Conservation (phyloP, 2,888 invertebrate species). For the Napeogenes inachia region DNA sequence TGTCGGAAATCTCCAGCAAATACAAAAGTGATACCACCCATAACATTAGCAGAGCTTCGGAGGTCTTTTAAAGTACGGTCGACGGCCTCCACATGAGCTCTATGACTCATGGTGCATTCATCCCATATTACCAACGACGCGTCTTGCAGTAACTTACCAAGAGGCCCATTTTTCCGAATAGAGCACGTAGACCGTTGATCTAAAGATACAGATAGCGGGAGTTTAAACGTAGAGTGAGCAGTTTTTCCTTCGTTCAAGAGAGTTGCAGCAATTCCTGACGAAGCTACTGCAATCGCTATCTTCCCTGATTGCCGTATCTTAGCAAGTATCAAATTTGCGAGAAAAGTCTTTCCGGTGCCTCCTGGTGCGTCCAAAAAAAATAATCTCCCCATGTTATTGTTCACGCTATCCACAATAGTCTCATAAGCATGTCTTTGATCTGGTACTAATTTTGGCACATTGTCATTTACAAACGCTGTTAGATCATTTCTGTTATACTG, state of each 20-base stretch:
- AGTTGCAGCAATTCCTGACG: too few relatives aligned
- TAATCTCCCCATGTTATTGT: constrained; percentile 7
- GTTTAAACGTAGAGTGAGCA: constrained; percentile 16
- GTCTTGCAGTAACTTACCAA: constrained; percentile 40
- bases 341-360: constrained; percentile 24
- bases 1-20: too few relatives aligned
- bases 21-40: constrained; percentile 29
- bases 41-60: constrained; percentile 1
- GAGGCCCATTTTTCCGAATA: constrained; percentile 34
- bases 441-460: constrained; percentile 27
- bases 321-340: constrained; percentile 19
- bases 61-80: not conserved
- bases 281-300: too few relatives aligned
- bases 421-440: constrained; percentile 30
- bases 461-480: constrained; percentile 18
- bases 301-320: constrained; percentile 15
- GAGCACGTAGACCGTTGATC: constrained; percentile 25
- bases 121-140: constrained; percentile 14
- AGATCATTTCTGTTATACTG: constrained; percentile 28
- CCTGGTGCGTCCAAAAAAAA: constrained; percentile 17
- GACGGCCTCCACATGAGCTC: constrained; percentile 16
- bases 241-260: not conserved
- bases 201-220: constrained; percentile 13
- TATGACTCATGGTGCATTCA: constrained; percentile 33
- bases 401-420: constrained; percentile 19